Evolutionary conservation across 2,113 vertebrate species (phyloP).

Genomic region (Anseranas semipalmata): DNA sequence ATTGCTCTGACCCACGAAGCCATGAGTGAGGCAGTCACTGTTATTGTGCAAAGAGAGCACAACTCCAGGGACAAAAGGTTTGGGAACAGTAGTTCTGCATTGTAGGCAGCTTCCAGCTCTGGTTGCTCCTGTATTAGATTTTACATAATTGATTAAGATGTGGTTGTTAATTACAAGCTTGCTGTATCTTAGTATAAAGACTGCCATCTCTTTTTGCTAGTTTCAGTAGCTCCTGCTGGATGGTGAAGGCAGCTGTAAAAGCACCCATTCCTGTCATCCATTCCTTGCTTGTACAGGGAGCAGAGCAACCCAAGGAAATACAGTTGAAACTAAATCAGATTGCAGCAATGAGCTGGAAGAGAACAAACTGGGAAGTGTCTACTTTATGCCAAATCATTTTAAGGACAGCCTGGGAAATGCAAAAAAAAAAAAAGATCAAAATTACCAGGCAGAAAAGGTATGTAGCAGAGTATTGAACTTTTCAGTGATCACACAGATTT

Average conservation of each 20-base stretch:
- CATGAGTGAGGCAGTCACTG: accelerated
- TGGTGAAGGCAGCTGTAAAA: neutral
- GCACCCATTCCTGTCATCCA: neutral
- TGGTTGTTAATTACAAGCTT: neutral
- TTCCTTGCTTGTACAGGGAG: neutral
- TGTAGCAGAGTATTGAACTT: neutral
- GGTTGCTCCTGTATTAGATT: slow-evolving; percentile 22
- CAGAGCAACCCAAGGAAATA: neutral
- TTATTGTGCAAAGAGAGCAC: neutral
- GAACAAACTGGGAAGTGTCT: neutral
- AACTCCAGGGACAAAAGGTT: neutral
- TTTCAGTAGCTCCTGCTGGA: neutral
- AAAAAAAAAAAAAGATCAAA: neutral
- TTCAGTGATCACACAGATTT: neutral
- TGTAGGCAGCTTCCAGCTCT: neutral
- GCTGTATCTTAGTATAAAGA: neutral
- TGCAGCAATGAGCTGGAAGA: neutral
- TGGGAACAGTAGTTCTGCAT: neutral
- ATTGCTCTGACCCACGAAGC: neutral
- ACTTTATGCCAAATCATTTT: neutral
- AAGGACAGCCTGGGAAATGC: neutral
- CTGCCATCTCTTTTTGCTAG: neutral
- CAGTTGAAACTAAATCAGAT: neutral
- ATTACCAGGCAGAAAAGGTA: neutral
- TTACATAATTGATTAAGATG: neutral